These are phyloP conservation scores for Tetragnatha montana DNA, from an alignment of 2,888 invertebrate genomes.

Conservation along the genomic window DNA sequence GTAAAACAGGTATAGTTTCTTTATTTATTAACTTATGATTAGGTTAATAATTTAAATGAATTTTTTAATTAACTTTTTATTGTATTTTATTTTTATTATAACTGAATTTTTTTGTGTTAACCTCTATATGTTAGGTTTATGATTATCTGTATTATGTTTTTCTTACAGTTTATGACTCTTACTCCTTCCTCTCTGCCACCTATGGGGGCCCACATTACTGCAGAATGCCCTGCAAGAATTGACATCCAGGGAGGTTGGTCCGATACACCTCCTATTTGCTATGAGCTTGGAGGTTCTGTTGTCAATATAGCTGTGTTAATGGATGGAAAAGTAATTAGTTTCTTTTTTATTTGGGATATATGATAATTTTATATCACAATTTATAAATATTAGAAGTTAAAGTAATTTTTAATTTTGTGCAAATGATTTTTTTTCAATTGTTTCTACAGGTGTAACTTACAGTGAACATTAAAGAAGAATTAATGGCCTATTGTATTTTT, in stretches of 20 bases:
- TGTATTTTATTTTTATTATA: background rate
- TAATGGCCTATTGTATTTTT: no score
- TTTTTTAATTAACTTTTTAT: background rate
- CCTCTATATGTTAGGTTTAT: background rate
- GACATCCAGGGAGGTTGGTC: slow-evolving; percentile 80
- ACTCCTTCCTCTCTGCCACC: slow-evolving; percentile 72
- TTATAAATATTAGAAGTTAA: no score
- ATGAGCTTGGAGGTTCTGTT: slow-evolving; percentile 78
- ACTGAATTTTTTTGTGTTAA: background rate
- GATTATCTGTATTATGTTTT: background rate
- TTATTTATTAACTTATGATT: background rate
- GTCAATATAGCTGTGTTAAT: slow-evolving; percentile 78
- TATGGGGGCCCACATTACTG: slow-evolving; percentile 76
- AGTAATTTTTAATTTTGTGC: no score
- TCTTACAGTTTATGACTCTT: slow-evolving; percentile 72
- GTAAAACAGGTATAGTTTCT: slow-evolving; percentile 74
- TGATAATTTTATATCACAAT: no score
- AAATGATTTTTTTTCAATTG: no score
- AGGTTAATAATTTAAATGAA: background rate
- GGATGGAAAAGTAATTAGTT: slow-evolving; percentile 75
- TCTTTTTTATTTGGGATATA: background rate
- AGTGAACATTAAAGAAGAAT: no score
- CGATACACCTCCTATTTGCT: slow-evolving; percentile 80
- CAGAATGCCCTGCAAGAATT: slow-evolving; percentile 78
- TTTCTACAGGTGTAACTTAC: no score